Base-by-base conservation (phyloP, 2,888 invertebrate species). In the Pammene aurita region DNA sequence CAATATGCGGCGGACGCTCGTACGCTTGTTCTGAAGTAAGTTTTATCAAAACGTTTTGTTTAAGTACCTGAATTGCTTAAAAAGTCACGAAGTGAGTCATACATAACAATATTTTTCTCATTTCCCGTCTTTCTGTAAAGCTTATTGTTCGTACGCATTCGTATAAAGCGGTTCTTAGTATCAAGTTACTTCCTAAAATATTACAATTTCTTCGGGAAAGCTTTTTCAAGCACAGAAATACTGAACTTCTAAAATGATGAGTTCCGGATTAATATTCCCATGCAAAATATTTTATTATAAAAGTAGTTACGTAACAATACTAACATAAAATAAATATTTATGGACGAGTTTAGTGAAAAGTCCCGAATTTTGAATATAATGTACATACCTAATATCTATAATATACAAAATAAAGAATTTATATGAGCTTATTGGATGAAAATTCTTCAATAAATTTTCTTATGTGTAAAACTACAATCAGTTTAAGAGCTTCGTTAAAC, bases 161-260 rank as follows among this genome's bases (percentile, higher is more conserved):
- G 7, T 9, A 14, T n/a, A 13, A 10, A 42, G 13, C 13, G 42
- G 5, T 13, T 7, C n/a, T 14, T 16, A 16, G 48, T 48, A 48
- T 26, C 55, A 38, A 55, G 38, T 38, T 38, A 16, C 16, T 7
- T 56, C 11, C 41, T 11, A 16, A 41, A 16, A 14, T 48, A 9
- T 14, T 16, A 48, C 7, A 10, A 52, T 34, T 26, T 34, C 7
- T 54, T 50, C 13, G n/a, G n/a, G 34, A 54, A 54, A 54, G 26
- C 7, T 54, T n/a, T 35, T 54, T n/a, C 34, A 54, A 54, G 34
- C 9, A n/a, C 34, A 54, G 54, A 35, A 35, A 54, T 54, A 34
- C 2, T 26, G 4, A 26, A 4, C 2, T 26, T 7, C 0, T 35
- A 35, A 52, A 54, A 26, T 26, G 26, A 34, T 54, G 34, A 54